Conservation (phyloP, 2,797 vertebrate genomes). For the Alauda arvensis region DNA sequence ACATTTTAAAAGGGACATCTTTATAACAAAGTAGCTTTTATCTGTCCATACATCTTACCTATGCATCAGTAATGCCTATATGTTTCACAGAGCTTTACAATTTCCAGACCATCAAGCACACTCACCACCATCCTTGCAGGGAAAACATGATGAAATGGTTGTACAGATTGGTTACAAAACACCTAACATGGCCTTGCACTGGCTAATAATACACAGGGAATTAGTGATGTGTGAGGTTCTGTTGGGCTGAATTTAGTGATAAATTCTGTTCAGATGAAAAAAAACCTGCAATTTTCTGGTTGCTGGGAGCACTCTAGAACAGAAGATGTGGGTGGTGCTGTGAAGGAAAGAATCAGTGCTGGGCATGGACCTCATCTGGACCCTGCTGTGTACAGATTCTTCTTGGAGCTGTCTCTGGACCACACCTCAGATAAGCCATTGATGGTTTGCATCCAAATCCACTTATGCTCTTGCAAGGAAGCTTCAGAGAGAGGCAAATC, state of each 20-base stretch:
- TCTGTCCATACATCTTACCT: not conserved
- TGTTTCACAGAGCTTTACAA: not conserved
- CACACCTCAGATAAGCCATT: not conserved
- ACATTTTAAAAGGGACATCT: not conserved
- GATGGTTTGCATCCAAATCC: not conserved
- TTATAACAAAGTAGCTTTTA: conserved; percentile 5
- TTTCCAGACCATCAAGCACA: not conserved
- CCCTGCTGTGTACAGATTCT: not conserved
- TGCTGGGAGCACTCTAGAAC: not conserved
- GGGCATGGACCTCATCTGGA: not conserved
- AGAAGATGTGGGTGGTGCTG: not conserved
- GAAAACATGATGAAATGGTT: not conserved
- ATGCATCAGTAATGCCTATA: not conserved
- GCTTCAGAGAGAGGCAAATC: not conserved
- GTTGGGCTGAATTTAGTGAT: not conserved
- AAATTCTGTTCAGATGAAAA: not conserved
- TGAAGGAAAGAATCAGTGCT: not conserved
- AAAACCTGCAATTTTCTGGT: not conserved
- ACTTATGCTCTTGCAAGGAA: not conserved
- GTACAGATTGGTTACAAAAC: not conserved
- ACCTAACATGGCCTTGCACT: not conserved
- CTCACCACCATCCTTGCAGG: not conserved
- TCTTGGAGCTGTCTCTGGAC: not conserved
- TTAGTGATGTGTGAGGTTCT: not conserved
- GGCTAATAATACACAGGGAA: not conserved